Conservation (phyloP, 2,113 vertebrate species). For the Siniperca knerii region DNA sequence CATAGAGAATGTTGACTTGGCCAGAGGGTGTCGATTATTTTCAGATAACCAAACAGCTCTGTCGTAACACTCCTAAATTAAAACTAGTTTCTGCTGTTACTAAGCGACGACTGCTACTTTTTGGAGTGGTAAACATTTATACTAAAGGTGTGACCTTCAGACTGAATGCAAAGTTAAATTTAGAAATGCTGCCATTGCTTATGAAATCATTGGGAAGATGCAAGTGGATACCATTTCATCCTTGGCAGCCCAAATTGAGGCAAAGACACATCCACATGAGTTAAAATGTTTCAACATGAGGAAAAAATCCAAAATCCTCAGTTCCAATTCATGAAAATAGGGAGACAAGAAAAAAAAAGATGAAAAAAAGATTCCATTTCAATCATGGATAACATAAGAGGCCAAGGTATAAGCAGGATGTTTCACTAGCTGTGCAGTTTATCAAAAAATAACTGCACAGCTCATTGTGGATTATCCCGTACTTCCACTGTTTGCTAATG, state of each 20-base stretch:
- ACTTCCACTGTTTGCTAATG: too few relatives aligned
- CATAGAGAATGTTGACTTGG: neutral
- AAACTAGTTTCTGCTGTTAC: neutral
- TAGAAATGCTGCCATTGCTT: neutral
- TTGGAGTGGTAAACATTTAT: neutral
- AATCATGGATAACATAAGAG: neutral
- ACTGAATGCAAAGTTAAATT: neutral
- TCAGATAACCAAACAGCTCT: neutral
- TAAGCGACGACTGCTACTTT: neutral
- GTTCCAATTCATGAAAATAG: neutral
- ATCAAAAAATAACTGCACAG: neutral
- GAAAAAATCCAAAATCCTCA: neutral
- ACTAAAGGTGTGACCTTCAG: neutral
- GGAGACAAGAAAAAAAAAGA: neutral
- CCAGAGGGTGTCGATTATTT: neutral
- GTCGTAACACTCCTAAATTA: neutral
- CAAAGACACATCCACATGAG: neutral
- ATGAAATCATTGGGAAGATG: neutral
- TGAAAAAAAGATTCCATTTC: neutral
- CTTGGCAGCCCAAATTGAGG: neutral
- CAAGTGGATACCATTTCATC: neutral
- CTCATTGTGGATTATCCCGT: neutral
- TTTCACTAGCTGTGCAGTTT: neutral
- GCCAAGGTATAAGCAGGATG: neutral
- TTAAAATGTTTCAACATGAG: neutral